phyloP scores from a whole-genome alignment of 2,888 invertebrate genomes.

The Lepidochitona cinerea region DNA sequence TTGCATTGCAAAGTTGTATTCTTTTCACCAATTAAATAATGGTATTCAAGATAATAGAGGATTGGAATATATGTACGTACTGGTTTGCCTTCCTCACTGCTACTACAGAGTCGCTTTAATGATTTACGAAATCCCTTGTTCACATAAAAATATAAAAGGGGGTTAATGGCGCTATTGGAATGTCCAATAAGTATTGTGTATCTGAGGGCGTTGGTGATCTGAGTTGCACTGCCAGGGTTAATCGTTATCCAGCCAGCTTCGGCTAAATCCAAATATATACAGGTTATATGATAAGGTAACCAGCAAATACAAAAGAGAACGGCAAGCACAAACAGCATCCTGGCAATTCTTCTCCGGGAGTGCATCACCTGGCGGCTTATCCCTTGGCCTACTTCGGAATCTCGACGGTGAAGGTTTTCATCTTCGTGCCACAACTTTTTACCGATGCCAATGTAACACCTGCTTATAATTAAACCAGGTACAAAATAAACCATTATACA shows the following conservation, averaged over 20 bases:
- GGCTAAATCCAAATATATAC: slow-evolving; percentile 77
- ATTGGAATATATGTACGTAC: too few relatives aligned
- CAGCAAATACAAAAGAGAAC: slow-evolving; percentile 84
- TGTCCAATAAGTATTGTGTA: slow-evolving; percentile 82
- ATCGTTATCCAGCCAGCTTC: slow-evolving; percentile 21
- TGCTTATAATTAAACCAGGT: slow-evolving; percentile 76
- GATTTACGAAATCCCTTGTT: slow-evolving; percentile 81
- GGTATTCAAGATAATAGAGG: too few relatives aligned
- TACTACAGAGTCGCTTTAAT: too few relatives aligned
- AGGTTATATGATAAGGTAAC: slow-evolving; percentile 83
- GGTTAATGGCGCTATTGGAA: slow-evolving; percentile 84
- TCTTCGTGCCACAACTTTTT: slow-evolving; percentile 72
- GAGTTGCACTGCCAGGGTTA: slow-evolving; percentile 47
- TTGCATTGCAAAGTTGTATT: too few relatives aligned
- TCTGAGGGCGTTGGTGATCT: slow-evolving; percentile 73
- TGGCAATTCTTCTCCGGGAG: slow-evolving; percentile 82
- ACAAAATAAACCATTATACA: slow-evolving; percentile 84
- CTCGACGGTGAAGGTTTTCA: slow-evolving; percentile 47
- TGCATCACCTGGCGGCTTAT: slow-evolving; percentile 71
- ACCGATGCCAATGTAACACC: slow-evolving; percentile 67
- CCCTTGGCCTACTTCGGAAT: slow-evolving; percentile 48
- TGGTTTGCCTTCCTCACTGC: too few relatives aligned
- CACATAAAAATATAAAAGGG: slow-evolving; percentile 83
- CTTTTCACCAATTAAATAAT: too few relatives aligned
- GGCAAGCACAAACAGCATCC: slow-evolving; percentile 81